Base-by-base conservation (phyloP, 2,113 vertebrate genomes). In the Salvator merianae region DNA sequence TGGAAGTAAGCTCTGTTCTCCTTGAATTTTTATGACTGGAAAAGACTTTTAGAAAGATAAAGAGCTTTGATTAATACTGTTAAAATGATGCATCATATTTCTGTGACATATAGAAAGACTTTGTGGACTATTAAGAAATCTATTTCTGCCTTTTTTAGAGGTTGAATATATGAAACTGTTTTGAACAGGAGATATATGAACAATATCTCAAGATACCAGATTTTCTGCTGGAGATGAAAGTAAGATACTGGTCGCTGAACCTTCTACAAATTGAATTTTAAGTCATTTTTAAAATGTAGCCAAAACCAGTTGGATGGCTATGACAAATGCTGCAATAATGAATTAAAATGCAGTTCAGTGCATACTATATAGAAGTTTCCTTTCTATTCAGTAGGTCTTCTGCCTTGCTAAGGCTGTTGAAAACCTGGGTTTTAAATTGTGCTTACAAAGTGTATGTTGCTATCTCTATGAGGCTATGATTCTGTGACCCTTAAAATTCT, bases 211-310 rank as follows among this genome's bases (percentile, higher is more conserved):
- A 62, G 75, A 78, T 43, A 43, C 20, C 10, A 50, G 1, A 26
- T 43, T 86, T 81, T 86, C 65, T 47, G 28, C 24, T 59, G 53
- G 22, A 86, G 47, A 76, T 62, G 7, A 78, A 90, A 87, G 53
- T 43, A 63, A 77, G 5, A 34, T 81, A 73, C 30, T 50, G 63
- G 43, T 40, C 24, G n/a, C 36, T 70, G 7, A 43, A 47, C 7
- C 78, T 62, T 71, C 50, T 7, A 77, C 71, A 69, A 3, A 72
- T 43, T 47, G 2, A 78, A 4, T 65, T 53, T 85, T 79, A 10
- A 50, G 6, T 71, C 0, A 74, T 68, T 2, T 84, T 71, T 73
- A 81, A 74, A 75, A 55, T 77, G 0, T 53, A 36, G 18, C 36
- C 81, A n/a, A 34, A 12, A 12, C n/a, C 34, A 38, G 43, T 55